These are phyloP conservation scores for Drosophila anceps DNA, from an alignment of 2,888 invertebrate genomes.

Conservation along the genomic window DNA sequence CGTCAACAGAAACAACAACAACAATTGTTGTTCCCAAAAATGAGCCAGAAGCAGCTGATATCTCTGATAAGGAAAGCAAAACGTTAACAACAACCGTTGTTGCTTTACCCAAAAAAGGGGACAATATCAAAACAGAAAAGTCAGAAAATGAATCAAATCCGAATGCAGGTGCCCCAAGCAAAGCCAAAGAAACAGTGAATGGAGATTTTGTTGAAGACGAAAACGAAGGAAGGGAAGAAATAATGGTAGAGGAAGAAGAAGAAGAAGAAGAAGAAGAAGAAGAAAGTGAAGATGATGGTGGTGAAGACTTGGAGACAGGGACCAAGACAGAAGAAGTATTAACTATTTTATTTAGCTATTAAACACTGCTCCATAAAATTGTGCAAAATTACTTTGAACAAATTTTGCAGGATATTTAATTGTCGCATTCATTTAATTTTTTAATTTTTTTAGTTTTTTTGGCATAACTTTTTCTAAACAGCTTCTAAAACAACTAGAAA, in stretches of 20 bases:
- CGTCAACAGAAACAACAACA: not conserved
- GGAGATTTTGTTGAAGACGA: not conserved
- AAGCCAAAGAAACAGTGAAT: not conserved
- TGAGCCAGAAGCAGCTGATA: not conserved
- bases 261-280: not conserved
- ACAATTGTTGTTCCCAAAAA: not conserved
- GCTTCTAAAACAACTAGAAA: not conserved
- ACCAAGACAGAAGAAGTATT: constrained; percentile 8
- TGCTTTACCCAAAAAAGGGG: not conserved
- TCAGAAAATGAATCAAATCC: not conserved
- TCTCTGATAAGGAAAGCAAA: not conserved
- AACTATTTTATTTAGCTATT: not conserved
- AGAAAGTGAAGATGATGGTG: not conserved
- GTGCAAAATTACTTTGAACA: not conserved
- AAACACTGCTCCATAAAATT: not conserved
- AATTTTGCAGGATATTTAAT: not conserved
- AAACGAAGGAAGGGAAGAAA: not conserved
- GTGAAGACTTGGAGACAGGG: not conserved
- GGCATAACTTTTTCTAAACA: not conserved
- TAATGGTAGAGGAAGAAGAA: not conserved
- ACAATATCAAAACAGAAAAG: not conserved
- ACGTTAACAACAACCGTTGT: not conserved
- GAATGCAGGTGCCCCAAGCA: not conserved
- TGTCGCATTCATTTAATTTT: not conserved
- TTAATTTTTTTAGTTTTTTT: no score